Evolutionary conservation across 2,113 vertebrate genomes (phyloP), one percentile per base, ranked within the genome.

Genomic region (Mungos mungo): DNA sequence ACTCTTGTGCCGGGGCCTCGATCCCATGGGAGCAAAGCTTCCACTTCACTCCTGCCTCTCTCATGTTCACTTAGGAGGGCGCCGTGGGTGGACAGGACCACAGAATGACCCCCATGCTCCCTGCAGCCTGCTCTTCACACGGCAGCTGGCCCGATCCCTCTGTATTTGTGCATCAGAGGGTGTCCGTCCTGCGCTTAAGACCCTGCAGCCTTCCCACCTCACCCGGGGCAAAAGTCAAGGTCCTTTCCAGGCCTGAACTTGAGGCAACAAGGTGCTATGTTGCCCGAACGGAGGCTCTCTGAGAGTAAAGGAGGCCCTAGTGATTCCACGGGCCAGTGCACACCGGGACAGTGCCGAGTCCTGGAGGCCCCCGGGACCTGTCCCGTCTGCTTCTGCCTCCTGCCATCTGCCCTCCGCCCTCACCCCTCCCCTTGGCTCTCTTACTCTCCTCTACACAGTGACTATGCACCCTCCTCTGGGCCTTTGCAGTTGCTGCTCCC

Each of bases 301-400:
- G 35, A 66, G 57, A 27, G 33, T n/a, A 13, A 35, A 81, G 29
- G 9, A 10, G 71, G 9, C 54, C 57, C 16, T 57, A 12, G 38
- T 45, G 25, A 21, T 63, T 21, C 29, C 16, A 1, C 0, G 0
- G 15, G 16, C 33, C 63, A 5, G 35, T 6, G 2, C 4, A 54
- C 47, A 18, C 1, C 0, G 5, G 50, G 65, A 23, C 23, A 9
- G 25, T 10, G 60, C 66, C 0, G 4, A 35, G 45, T 33, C n/a
- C 41, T 3, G 0, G 21, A 35, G 38, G 1, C 27, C 41, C 5
- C 2, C 0, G 0, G 1, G 31, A 27, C 1, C 50, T 16, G 29
- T 65, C 31, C 31, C 3, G 0, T 63, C 38, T 2, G 41, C 18
- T 27, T 33, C 63, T 41, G 41, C 11, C 1, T 8, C 27, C 69